A percentile compares a stretch with the other conserved stretches of the same genome.
These are phyloP conservation scores for Mastigias papua DNA, from an alignment of 30 jellyfish, hydroid and myxozoan species.

Conservation along the genomic window DNA sequence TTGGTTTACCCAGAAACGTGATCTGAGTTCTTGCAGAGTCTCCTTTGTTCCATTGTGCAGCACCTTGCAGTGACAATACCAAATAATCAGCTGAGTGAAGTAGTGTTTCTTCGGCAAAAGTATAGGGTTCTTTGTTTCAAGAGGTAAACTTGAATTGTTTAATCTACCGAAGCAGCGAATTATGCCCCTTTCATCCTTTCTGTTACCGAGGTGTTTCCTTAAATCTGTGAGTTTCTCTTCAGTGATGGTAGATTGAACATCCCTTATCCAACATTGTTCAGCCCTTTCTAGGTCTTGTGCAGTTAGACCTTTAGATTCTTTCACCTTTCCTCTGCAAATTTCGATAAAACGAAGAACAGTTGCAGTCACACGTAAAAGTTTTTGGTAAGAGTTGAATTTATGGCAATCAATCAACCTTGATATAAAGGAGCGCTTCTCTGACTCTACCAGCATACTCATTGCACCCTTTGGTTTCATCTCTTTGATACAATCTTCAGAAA, in stretches of 20 bases:
- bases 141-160: slow-evolving; percentile 4
- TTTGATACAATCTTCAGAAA: neutral
- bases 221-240: neutral
- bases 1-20: slow-evolving; percentile 60
- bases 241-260: slow-evolving; percentile 1
- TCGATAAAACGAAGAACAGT: slow-evolving; percentile 28
- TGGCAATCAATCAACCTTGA: slow-evolving; percentile 1
- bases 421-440: neutral
- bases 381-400: slow-evolving; percentile 22
- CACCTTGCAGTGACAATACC: slow-evolving; percentile 32
- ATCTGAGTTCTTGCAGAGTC: slow-evolving; percentile 55
- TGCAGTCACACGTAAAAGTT: slow-evolving; percentile 12
- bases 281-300: slow-evolving; percentile 14
- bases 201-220: slow-evolving; percentile 20
- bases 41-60: slow-evolving; percentile 23
- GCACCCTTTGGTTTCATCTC: neutral
- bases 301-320: slow-evolving; percentile 1
- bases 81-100: neutral
- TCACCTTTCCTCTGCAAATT: slow-evolving; percentile 6
- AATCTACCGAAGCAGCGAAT: slow-evolving; percentile 38
- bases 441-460: slow-evolving; percentile 3
- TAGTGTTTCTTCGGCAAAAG: slow-evolving; percentile 6
- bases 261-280: neutral
- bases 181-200: slow-evolving; percentile 10
- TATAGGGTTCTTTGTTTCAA: neutral